Evolutionary conservation across 1,140 invertebrate species (phyloP), one percentile per base, ranked within the genome.

Genomic region (Drosophila lacertosa): DNA sequence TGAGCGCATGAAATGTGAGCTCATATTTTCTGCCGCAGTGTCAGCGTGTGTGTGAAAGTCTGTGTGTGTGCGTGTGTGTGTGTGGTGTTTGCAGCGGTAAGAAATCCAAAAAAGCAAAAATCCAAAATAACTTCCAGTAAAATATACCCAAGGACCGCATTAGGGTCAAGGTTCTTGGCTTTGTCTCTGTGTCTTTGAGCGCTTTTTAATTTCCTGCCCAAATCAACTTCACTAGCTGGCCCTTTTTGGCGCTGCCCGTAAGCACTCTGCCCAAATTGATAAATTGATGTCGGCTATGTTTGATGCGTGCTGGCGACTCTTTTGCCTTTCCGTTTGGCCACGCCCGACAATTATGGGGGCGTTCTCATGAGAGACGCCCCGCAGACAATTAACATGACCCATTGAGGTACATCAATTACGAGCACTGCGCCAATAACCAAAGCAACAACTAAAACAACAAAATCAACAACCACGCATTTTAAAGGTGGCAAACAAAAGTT

Each of bases 371-470:
- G 11, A 7, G 37, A 20, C 13, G 55, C 11, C 22, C 16, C 32
- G n/a, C 16, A 69, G 64, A 79, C 74, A 77, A 77, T 77, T 77
- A 72, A 66, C 74, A 50, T 66, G 54, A 50, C 60, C 60, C 74
- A 64, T 83, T 82, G 74, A 83, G 77, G 78, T 75, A 68, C 79
- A 78, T 74, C 64, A 83, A 66, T 74, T 67, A 63, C 47, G 16
- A 20, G 37, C 15, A 24, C 64, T 82, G 0, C 18, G 42, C n/a
- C n/a, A n/a, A n/a, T n/a, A 44, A 2, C 11, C 42, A 44, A 73
- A 65, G 60, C 58, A 18, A 37, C 16, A 40, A 53, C 39, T 37
- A 59, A 13, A 58, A n/a, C n/a, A n/a, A n/a, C n/a, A n/a, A n/a
- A 26, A 7, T 7, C 24, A 26, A 26, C 24, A 29, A 13, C 29